phyloP scores from a whole-genome alignment of 2,888 invertebrate genomes.

The Coelopa pilipes region DNA sequence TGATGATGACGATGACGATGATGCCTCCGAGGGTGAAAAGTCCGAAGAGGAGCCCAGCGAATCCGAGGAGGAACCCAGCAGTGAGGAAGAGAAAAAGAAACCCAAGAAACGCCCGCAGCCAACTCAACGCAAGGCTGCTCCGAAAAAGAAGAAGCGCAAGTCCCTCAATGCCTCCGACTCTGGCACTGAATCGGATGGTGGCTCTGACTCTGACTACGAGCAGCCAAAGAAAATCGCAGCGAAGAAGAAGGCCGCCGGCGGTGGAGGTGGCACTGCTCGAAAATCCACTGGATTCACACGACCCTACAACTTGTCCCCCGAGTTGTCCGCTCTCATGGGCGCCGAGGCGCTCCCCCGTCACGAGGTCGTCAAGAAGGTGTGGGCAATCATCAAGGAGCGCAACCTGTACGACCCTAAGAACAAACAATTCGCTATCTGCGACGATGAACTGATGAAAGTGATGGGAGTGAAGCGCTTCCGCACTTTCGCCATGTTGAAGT shows the following conservation, averaged over 20 bases:
- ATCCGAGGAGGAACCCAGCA: conserved; percentile 53
- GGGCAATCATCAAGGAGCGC: conserved; percentile 89
- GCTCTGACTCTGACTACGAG: conserved; percentile 62
- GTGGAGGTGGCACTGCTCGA: conserved; percentile 63
- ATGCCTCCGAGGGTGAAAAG: conserved; percentile 54
- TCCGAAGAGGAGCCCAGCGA: conserved; percentile 44
- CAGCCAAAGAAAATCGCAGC: conserved; percentile 56
- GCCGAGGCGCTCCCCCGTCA: conserved; percentile 85
- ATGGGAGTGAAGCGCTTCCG: conserved; percentile 93
- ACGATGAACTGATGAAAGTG: conserved; percentile 87
- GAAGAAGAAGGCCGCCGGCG: conserved; percentile 52
- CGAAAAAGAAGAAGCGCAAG: conserved; percentile 61
- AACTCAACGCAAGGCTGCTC: conserved; percentile 58
- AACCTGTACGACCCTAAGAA: conserved; percentile 93
- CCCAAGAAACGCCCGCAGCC: conserved; percentile 61
- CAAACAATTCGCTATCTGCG: conserved; percentile 94
- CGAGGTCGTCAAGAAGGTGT: conserved; percentile 89
- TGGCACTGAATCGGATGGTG: conserved; percentile 61
- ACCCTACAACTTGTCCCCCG: conserved; percentile 85
- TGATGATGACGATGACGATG: conserved; percentile 67
- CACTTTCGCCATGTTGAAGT: conserved; percentile 97
- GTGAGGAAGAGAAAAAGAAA: conserved; percentile 53
- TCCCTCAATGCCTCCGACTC: conserved; percentile 58
- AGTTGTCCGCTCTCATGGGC: conserved; percentile 83
- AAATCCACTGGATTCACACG: conserved; percentile 85